Base-by-base conservation (phyloP, 2,888 invertebrate species). In the Rhorus exstirpatorius region DNA sequence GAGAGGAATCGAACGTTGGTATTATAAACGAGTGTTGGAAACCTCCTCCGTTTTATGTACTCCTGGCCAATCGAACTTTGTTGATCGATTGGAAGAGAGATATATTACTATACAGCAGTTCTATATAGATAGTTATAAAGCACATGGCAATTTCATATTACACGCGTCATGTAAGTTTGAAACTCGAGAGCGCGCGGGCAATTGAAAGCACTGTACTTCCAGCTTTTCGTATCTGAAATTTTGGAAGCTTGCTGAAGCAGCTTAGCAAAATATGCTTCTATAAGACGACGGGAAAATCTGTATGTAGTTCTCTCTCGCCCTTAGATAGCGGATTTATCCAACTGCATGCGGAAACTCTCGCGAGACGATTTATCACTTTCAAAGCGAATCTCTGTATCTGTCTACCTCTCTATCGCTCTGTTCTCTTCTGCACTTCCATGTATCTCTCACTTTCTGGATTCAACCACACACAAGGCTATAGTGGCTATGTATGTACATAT, bases 81-180 rank as follows among this genome's bases (percentile, higher is more conserved):
- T 53, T 79, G 79, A 82, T 82, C 79, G 78, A 82, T 75, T 58
- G 75, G 75, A 82, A 79, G 26, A 68, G 53, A 63, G 46, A 75
- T 78, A 49, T 82, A 19, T 17, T 10, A 12, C 14, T 41, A 55
- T 55, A 44, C 21, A 17, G 26, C 19, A 14, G 14, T 38, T 10
- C 61, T 67, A 67, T n/a, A n/a, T n/a, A n/a, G n/a, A n/a, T 31
- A 58, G 55, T 46, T 61, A 41, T 38, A 31, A 14, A 41, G 17
- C 41, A 60, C 71, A 65, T 65, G 70, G 63, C 53, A 46, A 71
- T 78, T 71, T 21, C 35, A 14, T 55, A 31, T 63, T 68, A 63
- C 44, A 53, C 41, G 44, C 70, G 61, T 70, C 77, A 53, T 77
- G 77, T 77, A 68, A 77, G 77, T 61, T 77, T 55, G 68, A 75